phyloP scores from a whole-genome alignment of 2,113 vertebrate genomes.

The Riparia riparia region DNA sequence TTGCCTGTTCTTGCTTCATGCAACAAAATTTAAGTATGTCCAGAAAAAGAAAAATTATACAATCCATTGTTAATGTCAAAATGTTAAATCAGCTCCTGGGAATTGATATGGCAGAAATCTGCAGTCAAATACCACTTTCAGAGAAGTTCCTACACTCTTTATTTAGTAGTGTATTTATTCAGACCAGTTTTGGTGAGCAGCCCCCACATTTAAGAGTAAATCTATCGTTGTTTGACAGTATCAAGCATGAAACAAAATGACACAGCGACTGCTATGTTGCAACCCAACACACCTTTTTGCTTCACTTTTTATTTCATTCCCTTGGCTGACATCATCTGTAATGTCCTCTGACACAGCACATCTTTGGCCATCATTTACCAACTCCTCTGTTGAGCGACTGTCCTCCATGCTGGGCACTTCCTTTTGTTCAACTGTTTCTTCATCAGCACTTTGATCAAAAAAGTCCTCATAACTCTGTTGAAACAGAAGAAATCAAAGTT shows the following conservation, averaged over 20 bases:
- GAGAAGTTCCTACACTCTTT: neutral
- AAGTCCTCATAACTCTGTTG: slow-evolving; percentile 57
- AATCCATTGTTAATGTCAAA: neutral
- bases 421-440: slow-evolving; percentile 21
- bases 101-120: neutral
- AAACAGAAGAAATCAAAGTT: neutral
- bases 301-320: slow-evolving; percentile 42
- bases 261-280: neutral
- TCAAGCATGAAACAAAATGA: neutral
- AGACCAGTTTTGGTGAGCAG: neutral
- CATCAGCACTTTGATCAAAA: slow-evolving; percentile 39
- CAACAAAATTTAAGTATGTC: neutral
- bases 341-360: neutral
- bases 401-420: neutral
- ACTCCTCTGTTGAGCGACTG: neutral
- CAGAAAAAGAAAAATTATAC: neutral
- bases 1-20: neutral
- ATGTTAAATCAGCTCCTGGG: neutral
- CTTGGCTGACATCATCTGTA: neutral
- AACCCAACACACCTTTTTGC: slow-evolving; percentile 54
- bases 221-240: neutral
- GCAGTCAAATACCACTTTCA: neutral
- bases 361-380: neutral
- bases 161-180: neutral
- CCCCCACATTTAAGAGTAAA: neutral